A percentile compares a stretch with the other conserved stretches of the same genome.
Conservation (phyloP, 1,140 invertebrate species). For the Macrosteles quadrilineatus region DNA sequence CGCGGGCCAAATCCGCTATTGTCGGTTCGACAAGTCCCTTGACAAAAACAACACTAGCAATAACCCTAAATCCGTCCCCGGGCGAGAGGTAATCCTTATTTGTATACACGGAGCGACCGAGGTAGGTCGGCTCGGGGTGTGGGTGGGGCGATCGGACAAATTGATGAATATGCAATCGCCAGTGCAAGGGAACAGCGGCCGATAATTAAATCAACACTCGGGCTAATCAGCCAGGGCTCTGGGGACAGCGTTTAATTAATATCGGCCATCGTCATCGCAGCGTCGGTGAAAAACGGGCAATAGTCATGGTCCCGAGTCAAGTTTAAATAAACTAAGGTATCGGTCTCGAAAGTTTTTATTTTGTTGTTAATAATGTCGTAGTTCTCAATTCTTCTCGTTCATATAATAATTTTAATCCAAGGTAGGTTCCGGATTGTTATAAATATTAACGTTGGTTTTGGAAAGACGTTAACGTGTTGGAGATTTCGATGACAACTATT, state of each 20-base stretch:
- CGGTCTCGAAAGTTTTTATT: too few relatives aligned
- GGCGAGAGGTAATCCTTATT: conserved; percentile 14
- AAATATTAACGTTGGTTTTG: too few relatives aligned
- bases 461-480: too few relatives aligned
- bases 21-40: not conserved
- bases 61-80: conserved; percentile 15
- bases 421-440: too few relatives aligned
- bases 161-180: conserved; percentile 11
- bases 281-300: too few relatives aligned
- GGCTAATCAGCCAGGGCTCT: not conserved
- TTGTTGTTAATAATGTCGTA: too few relatives aligned
- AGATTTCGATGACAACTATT: too few relatives aligned
- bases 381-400: too few relatives aligned
- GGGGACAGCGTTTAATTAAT: conserved; percentile 10
- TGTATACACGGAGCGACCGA: conserved; percentile 12
- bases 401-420: too few relatives aligned
- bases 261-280: not conserved
- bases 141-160: not conserved
- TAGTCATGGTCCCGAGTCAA: too few relatives aligned
- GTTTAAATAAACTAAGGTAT: too few relatives aligned
- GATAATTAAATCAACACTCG: conserved; percentile 13
- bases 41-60: conserved; percentile 13
- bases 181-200: not conserved
- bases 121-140: not conserved
- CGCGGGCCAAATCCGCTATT: not conserved